Evolutionary conservation across 2,113 vertebrate species (phyloP).

Genomic region (Pteropus alecto): DNA sequence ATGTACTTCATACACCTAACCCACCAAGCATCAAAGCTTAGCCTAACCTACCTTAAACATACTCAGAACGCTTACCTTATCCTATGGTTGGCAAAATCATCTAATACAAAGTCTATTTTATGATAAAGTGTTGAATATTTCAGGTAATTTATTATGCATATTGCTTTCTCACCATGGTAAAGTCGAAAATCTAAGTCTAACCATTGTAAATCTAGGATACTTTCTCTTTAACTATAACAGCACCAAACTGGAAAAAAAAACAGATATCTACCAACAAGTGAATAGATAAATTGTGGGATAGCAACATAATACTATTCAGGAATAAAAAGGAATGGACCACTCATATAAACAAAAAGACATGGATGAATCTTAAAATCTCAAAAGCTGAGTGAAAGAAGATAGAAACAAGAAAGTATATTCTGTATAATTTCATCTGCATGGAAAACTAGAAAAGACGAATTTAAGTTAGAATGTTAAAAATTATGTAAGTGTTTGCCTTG

Average conservation of each 20-base stretch:
- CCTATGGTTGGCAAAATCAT: neutral
- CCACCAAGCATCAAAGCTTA: neutral
- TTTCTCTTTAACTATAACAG: neutral
- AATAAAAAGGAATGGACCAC: neutral
- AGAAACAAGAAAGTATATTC: neutral
- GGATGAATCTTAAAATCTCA: neutral
- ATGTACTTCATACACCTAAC: neutral
- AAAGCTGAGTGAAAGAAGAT: neutral
- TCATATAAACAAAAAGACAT: neutral
- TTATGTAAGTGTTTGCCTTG: neutral
- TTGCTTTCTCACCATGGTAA: neutral
- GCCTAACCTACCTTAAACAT: neutral
- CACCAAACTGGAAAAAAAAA: neutral
- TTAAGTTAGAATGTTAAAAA: neutral
- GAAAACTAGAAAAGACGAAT: neutral
- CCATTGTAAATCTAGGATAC: neutral
- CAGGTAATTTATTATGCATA: neutral
- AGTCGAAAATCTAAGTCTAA: neutral
- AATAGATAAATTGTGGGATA: neutral
- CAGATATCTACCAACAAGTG: neutral
- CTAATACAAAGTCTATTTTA: too few relatives aligned
- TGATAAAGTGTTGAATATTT: neutral
- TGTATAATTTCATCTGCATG: neutral
- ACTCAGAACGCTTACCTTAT: neutral
- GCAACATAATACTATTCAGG: neutral